Base-by-base conservation (phyloP, 2,888 invertebrate species). In the Arge pagana region DNA sequence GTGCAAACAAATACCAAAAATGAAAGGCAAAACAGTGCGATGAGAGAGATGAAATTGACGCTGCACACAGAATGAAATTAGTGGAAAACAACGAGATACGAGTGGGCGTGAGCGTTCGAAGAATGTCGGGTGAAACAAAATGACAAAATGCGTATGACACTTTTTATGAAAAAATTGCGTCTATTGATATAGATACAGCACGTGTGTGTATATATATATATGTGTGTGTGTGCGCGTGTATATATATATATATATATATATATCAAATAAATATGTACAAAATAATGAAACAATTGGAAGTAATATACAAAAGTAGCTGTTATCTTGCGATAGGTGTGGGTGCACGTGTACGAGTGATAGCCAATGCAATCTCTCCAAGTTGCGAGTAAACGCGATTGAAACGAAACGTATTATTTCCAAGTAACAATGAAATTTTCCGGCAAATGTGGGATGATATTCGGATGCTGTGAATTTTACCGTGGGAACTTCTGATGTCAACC, bases 221-320 rank as follows among this genome's bases (percentile, higher is more conserved):
- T 21, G 28, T 18, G n/a, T 41, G 28, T 41, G 28, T 26, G 28
- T 41, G n/a, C n/a, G n/a, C 18, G 41, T 41, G 28, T 26, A 26
- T 41, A 16, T 36, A 24, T 33, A 33, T 41, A 41, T n/a, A 11
- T 41, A 41, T 21, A 41, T 18, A 6, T 41, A 41, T 41, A 41
- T 26, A 41, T 41, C 24, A 41, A 41, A 50, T 56, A 53, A 52
- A 41, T 60, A 57, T 58, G 26, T 58, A 59, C 55, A 58, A 55
- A 54, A 53, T 50, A 43, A 41, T 50, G 28, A 41, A 37, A 55
- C 51, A 55, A 51, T 49, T 21, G 31, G 39, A 39, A 42, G n/a
- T n/a, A n/a, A n/a, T n/a, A n/a, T n/a, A n/a, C 76, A 79, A 78
- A 78, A 79, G 76, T 76, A 77, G 78, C 78, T 78, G 78, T 78